phyloP scores from a whole-genome alignment of 2,797 vertebrate species.

The Rhinatrema bivittatum region DNA sequence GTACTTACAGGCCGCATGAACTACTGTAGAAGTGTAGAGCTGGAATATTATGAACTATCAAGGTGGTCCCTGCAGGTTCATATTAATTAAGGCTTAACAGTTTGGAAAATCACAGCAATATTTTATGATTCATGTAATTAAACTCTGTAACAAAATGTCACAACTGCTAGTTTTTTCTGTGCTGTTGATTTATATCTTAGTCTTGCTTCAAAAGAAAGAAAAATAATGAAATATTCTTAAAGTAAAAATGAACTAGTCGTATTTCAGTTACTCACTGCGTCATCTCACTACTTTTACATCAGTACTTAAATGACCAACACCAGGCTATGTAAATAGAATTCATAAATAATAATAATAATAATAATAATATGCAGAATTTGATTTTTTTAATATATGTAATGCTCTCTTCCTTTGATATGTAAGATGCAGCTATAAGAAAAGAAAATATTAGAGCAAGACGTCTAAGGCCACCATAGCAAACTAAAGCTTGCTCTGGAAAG shows the following conservation, averaged over 20 bases:
- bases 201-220: conserved; percentile 43
- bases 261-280: conserved; percentile 30
- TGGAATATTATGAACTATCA: conserved; percentile 55
- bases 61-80: conserved; percentile 62
- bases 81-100: conserved; percentile 72
- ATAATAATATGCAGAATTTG: too few species aligned
- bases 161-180: conserved; percentile 56
- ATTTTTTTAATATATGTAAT: too few species aligned
- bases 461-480: too few species aligned
- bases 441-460: too few species aligned
- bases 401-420: too few species aligned
- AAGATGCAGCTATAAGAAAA: too few species aligned
- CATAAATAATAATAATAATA: conserved; percentile 34
- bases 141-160: conserved; percentile 63
- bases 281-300: conserved; percentile 15
- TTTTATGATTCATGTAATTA: conserved; percentile 74
- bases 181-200: conserved; percentile 60
- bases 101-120: conserved; percentile 71
- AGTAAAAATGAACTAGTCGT: conserved; percentile 28
- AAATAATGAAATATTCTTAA: conserved; percentile 53
- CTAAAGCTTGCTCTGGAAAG: too few species aligned
- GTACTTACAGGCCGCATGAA: conserved; percentile 39
- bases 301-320: conserved; percentile 25
- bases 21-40: conserved; percentile 43
- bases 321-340: conserved; percentile 30